Evolutionary conservation across 2,113 vertebrate genomes (phyloP).

Genomic region (Chloroceryle aenea): DNA sequence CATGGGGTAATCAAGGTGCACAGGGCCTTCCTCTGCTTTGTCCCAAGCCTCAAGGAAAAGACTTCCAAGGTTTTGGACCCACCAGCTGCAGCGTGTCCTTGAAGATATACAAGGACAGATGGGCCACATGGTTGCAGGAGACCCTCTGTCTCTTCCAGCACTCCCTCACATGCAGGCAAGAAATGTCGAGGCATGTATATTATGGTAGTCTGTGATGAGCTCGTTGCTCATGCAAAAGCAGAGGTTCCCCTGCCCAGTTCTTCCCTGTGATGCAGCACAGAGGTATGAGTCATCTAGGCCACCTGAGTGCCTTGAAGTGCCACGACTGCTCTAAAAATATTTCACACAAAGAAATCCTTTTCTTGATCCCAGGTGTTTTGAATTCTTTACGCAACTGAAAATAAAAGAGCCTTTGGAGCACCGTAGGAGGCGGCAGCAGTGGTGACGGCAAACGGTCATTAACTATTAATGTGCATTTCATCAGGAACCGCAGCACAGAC

Average conservation of each 20-base stretch:
- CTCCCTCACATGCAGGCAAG: too few species aligned
- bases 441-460: background rate
- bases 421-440: background rate
- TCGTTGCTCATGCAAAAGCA: fast-evolving
- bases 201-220: background rate
- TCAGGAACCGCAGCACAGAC: fast-evolving
- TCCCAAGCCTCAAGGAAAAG: background rate
- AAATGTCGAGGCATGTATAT: fast-evolving
- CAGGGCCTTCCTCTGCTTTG: background rate
- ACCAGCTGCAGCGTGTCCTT: background rate
- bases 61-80: background rate
- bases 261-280: fast-evolving
- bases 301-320: background rate
- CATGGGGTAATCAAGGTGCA: background rate
- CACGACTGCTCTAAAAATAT: background rate
- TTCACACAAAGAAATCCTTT: background rate
- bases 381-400: background rate
- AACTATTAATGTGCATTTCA: background rate
- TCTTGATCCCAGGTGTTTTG: background rate
- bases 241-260: background rate
- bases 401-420: background rate
- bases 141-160: background rate
- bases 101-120: background rate
- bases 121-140: background rate
- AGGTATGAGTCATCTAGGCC: background rate